Percentiles rank a stretch among this genome's conserved stretches.
phyloP scores from a whole-genome alignment of 2,797 vertebrate species.

The Enteromius mattozi region DNA sequence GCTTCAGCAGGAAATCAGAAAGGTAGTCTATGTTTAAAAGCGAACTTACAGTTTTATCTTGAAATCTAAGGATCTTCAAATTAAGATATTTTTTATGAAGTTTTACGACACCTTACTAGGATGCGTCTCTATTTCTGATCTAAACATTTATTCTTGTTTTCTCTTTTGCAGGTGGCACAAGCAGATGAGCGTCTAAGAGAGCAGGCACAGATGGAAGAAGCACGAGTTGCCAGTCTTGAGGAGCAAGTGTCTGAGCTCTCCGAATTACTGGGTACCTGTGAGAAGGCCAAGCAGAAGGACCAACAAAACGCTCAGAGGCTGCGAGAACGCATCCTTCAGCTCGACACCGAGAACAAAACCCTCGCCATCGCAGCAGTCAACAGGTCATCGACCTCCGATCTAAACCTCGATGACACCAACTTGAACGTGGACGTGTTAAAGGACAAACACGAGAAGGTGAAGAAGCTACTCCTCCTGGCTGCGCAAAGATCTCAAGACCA shows the following conservation, averaged over 20 bases:
- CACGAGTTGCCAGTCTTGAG: slow-evolving; percentile 86
- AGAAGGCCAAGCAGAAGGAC: slow-evolving; percentile 87
- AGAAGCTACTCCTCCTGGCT: slow-evolving; percentile 81
- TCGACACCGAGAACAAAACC: slow-evolving; percentile 92
- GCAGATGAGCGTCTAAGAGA: slow-evolving; percentile 83
- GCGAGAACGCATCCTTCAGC: slow-evolving; percentile 86
- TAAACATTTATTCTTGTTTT: slow-evolving; percentile 8
- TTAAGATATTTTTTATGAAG: background rate
- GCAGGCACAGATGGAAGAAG: slow-evolving; percentile 84
- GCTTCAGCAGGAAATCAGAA: slow-evolving; percentile 84
- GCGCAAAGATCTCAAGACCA: slow-evolving; percentile 75
- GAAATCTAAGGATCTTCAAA: too few relatives aligned
- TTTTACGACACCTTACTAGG: background rate
- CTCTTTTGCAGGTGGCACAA: slow-evolving; percentile 75
- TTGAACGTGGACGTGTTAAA: slow-evolving; percentile 81
- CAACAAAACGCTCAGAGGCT: slow-evolving; percentile 83
- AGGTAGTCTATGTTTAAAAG: slow-evolving; percentile 76
- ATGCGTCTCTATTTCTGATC: too few relatives aligned
- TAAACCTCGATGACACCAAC: slow-evolving; percentile 75
- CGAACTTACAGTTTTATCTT: background rate
- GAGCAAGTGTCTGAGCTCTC: slow-evolving; percentile 86
- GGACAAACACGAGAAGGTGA: slow-evolving; percentile 87
- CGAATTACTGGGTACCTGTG: slow-evolving; percentile 86
- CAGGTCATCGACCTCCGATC: slow-evolving; percentile 68
- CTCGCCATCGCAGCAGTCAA: slow-evolving; percentile 83